These are phyloP conservation scores for Disparrhopalites patrizii DNA, from an alignment of 2,888 invertebrate species.

Conservation along the genomic window DNA sequence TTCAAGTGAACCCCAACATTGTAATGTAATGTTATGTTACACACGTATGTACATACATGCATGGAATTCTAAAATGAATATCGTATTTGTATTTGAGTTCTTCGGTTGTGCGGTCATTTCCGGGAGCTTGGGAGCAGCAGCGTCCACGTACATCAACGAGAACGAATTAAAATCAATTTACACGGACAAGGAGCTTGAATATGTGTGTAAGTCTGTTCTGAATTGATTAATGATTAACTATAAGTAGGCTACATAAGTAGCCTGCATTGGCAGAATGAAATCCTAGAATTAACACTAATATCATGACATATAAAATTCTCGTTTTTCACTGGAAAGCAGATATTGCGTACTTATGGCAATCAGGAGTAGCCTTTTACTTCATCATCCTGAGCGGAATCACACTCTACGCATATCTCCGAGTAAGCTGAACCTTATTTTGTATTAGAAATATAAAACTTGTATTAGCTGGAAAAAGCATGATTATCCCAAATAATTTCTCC, in stretches of 20 bases:
- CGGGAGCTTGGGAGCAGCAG: neutral
- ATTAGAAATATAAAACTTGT: neutral
- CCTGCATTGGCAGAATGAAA: too few species aligned
- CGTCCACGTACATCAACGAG: neutral
- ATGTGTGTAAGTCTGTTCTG: neutral
- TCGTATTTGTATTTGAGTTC: slow-evolving; percentile 9
- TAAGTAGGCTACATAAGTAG: too few species aligned
- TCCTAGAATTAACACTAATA: too few species aligned
- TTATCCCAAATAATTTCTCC: neutral
- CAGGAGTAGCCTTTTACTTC: neutral
- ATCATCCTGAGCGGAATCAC: neutral
- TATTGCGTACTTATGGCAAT: slow-evolving; percentile 1
- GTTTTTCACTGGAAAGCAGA: too few species aligned
- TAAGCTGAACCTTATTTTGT: neutral
- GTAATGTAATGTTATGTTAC: neutral
- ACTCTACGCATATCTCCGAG: neutral
- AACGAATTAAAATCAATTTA: neutral
- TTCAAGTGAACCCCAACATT: neutral
- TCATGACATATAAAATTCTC: too few species aligned
- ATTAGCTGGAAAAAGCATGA: too few species aligned
- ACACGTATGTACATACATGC: neutral
- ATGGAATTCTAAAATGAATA: too few species aligned
- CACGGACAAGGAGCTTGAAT: neutral
- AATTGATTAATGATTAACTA: too few species aligned
- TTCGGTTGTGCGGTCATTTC: neutral